A percentile compares a stretch with the other conserved stretches of the same genome.
Conservation (phyloP, 2,797 vertebrate species). For the Ambastaia sidthimunki region DNA sequence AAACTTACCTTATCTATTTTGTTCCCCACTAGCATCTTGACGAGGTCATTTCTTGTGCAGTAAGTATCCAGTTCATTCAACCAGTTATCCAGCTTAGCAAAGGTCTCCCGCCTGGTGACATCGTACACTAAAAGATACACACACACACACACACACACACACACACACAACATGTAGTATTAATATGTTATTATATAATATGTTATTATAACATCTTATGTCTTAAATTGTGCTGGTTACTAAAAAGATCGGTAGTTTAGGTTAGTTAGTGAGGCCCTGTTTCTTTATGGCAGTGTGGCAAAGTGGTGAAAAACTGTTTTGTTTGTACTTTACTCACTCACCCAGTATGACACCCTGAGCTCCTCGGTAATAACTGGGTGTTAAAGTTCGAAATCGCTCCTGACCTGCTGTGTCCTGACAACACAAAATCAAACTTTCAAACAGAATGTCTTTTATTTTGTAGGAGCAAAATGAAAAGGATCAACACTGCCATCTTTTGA, state of each 20-base stretch:
- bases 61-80: constrained; percentile 96
- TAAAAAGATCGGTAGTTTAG: too few species aligned
- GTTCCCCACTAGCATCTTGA: constrained; percentile 99
- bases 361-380: constrained; percentile 95
- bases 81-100: constrained; percentile 95
- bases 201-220: too few species aligned
- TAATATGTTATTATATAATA: too few species aligned
- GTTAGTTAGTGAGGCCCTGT: too few species aligned
- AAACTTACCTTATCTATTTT: constrained; percentile 92
- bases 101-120: constrained; percentile 94
- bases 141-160: too few species aligned
- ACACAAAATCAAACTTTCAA: constrained; percentile 53
- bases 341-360: constrained; percentile 97
- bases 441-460: background rate
- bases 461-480: background rate
- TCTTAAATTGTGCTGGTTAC: background rate
- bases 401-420: constrained; percentile 95
- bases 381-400: constrained; percentile 94
- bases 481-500: constrained; percentile 39
- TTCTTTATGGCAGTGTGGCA: too few species aligned
- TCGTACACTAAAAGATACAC: constrained; percentile 86
- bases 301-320: too few species aligned
- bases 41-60: constrained; percentile 95
- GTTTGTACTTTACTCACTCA: constrained; percentile 67
- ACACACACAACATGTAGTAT: too few species aligned